phyloP scores from a whole-genome alignment of 92 coral and sea anemone genomes.

The Metridium senile region DNA sequence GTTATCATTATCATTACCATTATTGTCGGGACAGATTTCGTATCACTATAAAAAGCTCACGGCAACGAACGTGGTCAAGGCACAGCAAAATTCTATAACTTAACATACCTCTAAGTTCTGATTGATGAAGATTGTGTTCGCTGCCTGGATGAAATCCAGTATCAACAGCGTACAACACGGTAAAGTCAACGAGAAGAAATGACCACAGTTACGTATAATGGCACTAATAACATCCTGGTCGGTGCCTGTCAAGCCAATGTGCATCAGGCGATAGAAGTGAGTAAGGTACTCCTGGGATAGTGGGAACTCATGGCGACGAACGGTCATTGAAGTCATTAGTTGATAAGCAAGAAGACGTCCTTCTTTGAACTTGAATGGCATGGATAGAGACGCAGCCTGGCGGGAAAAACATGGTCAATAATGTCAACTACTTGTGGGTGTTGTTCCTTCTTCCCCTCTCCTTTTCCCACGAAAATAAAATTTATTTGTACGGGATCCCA shows the following conservation, averaged over 20 bases:
- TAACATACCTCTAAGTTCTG: conserved; percentile 78
- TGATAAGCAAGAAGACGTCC: conserved; percentile 95
- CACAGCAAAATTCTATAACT: no score
- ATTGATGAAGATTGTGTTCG: conserved; percentile 74
- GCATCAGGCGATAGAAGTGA: conserved; percentile 93
- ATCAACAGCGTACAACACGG: conserved; percentile 92
- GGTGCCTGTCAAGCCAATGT: conserved; percentile 93
- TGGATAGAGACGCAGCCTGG: conserved; percentile 86
- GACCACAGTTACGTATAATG: conserved; percentile 83
- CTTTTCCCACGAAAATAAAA: no score
- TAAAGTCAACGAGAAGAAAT: conserved; percentile 87
- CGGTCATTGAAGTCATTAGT: conserved; percentile 86
- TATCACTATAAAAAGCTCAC: no score
- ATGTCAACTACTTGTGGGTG: background rate
- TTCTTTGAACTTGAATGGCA: conserved; percentile 84
- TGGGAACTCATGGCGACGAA: conserved; percentile 81
- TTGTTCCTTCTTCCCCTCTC: no score
- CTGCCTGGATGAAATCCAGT: conserved; percentile 91
- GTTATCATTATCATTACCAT: no score
- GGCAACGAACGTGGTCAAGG: no score
- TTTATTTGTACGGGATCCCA: no score
- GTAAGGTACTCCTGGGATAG: conserved; percentile 89
- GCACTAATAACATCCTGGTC: conserved; percentile 97
- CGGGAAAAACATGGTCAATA: background rate
- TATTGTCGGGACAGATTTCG: no score